These are phyloP conservation scores for Trissolcus japonicus DNA, from an alignment of 2,888 invertebrate species.

Conservation along the genomic window DNA sequence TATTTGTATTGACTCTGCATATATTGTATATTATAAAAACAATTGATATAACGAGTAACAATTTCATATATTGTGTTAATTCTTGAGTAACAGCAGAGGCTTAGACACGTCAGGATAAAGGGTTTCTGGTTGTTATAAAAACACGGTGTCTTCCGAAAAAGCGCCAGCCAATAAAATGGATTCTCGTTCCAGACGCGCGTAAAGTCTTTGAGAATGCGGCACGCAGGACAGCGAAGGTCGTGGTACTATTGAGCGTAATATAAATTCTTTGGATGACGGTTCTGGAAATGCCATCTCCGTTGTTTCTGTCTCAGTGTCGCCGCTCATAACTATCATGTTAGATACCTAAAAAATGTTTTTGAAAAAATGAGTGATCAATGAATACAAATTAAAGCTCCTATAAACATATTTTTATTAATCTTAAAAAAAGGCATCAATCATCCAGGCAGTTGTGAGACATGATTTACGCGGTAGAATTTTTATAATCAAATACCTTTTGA, in stretches of 20 bases:
- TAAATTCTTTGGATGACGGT: conserved; percentile 81
- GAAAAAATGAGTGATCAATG: background rate
- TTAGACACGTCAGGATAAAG: background rate
- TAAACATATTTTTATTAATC: no score
- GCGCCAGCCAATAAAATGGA: conserved; percentile 86
- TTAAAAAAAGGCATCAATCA: no score
- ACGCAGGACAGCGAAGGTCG: conserved; percentile 81
- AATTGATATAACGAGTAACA: background rate
- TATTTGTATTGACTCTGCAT: background rate
- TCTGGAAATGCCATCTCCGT: conserved; percentile 77
- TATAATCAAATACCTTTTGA: conserved; percentile 75
- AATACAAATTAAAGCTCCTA: no score
- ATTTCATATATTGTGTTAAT: background rate
- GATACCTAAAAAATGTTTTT: conserved; percentile 73
- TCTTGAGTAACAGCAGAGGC: background rate
- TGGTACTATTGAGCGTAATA: conserved; percentile 80
- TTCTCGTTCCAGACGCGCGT: conserved; percentile 82
- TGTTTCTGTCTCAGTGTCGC: conserved; percentile 67
- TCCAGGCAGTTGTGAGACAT: no score
- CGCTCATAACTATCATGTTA: conserved; percentile 76
- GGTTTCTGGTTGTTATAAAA: conserved; percentile 75
- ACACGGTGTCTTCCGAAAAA: conserved; percentile 87
- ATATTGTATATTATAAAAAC: conserved; percentile 1
- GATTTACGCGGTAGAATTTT: no score
- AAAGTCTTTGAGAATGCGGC: conserved; percentile 82